A percentile compares a stretch with the other conserved stretches of the same genome.
Evolutionary conservation across 2,797 vertebrate genomes (phyloP).

Genomic region (Phaenicophaeus curvirostris): DNA sequence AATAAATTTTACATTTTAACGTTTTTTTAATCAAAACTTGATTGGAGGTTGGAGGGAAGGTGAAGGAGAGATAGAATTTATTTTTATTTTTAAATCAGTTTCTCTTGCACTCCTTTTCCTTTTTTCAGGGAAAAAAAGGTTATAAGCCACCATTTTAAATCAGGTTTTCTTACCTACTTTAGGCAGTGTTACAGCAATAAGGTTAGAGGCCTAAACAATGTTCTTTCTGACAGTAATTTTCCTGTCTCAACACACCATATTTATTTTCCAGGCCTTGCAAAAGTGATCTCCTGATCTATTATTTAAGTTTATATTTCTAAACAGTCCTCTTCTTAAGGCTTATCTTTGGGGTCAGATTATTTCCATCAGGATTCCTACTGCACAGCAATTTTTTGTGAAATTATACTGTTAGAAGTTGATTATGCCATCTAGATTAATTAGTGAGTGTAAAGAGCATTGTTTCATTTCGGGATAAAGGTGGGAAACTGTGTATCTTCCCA

Average conservation of each 20-base stretch:
- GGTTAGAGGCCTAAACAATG: not conserved
- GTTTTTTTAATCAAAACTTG: not conserved
- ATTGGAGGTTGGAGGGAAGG: not conserved
- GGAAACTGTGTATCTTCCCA: not conserved
- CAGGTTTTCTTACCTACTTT: not conserved
- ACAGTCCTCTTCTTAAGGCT: conserved; percentile 28
- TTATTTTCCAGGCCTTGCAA: not conserved
- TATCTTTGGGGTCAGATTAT: conserved; percentile 52
- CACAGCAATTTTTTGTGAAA: conserved; percentile 31
- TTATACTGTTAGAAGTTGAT: not conserved
- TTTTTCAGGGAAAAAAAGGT: not conserved
- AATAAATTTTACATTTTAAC: not conserved
- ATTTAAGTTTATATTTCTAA: conserved; percentile 1
- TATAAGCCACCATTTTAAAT: not conserved
- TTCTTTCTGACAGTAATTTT: not conserved
- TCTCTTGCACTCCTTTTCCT: not conserved
- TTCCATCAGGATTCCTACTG: conserved; percentile 51
- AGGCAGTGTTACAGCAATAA: not conserved
- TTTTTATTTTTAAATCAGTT: not conserved
- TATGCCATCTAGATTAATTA: not conserved
- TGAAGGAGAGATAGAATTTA: not conserved
- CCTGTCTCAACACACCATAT: not conserved
- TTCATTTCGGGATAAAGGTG: not conserved
- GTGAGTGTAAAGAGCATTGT: not conserved
- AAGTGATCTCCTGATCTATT: not conserved